phyloP scores from a whole-genome alignment of 2,888 invertebrate species.

The Philhelius pedissequus region DNA sequence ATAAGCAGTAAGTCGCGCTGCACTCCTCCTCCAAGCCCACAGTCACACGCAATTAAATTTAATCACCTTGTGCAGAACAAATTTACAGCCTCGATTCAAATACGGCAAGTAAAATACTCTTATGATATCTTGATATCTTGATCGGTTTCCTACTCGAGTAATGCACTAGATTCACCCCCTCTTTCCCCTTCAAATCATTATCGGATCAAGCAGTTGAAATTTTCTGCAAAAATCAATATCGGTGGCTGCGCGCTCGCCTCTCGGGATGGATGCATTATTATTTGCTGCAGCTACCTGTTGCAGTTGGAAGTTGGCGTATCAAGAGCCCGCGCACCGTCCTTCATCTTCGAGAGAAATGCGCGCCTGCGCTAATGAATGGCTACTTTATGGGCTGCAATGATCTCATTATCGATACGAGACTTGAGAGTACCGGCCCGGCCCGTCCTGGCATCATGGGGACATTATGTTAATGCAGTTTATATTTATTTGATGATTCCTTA shows the following conservation, averaged over 20 bases:
- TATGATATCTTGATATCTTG: conserved; percentile 65
- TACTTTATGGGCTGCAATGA: conserved; percentile 66
- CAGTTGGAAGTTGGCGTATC: neutral
- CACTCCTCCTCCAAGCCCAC: neutral
- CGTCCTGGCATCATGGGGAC: conserved; percentile 13
- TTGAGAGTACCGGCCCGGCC: conserved; percentile 47
- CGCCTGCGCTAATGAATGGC: conserved; percentile 66
- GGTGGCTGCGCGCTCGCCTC: neutral
- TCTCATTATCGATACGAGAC: conserved; percentile 66
- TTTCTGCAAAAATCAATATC: neutral
- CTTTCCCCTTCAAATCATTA: too few relatives aligned
- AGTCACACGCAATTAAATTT: conserved; percentile 53
- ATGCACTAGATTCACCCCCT: conserved; percentile 51
- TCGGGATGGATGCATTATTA: conserved; percentile 8
- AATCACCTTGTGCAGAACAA: conserved; percentile 53
- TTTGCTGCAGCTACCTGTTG: conserved; percentile 33
- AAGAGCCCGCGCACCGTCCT: neutral
- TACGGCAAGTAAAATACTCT: conserved; percentile 56
- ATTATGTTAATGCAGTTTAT: conserved; percentile 67
- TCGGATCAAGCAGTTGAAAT: neutral
- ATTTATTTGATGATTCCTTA: conserved; percentile 65
- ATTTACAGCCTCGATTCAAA: conserved; percentile 53
- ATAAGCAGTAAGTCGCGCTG: neutral
- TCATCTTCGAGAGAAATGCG: neutral
- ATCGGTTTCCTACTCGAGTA: conserved; percentile 61